Percentiles rank a stretch among this genome's conserved stretches.
phyloP scores from a whole-genome alignment of 2,113 vertebrate genomes.

The Leucoraja erinaceus region DNA sequence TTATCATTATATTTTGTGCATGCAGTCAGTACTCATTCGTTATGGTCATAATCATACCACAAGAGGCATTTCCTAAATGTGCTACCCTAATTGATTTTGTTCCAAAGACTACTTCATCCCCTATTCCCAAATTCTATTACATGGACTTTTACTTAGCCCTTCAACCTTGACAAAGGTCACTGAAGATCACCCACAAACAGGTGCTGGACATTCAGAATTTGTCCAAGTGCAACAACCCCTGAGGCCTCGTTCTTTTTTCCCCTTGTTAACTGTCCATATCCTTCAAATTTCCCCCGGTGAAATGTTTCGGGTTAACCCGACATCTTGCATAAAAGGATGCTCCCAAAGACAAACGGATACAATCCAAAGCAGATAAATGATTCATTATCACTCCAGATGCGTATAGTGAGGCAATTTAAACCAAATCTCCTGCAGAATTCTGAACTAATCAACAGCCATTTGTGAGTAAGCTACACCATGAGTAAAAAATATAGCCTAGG shows the following conservation, averaged over 20 bases:
- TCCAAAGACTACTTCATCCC: too few species aligned
- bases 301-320: not conserved
- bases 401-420: not conserved
- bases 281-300: too few species aligned
- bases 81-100: too few species aligned
- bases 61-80: not conserved
- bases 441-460: not conserved
- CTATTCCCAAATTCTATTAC: too few species aligned
- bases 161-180: too few species aligned
- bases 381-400: not conserved
- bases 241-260: too few species aligned
- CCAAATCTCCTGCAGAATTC: not conserved
- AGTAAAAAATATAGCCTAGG: not conserved
- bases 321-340: not conserved
- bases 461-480: not conserved
- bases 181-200: too few species aligned
- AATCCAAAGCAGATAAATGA: not conserved
- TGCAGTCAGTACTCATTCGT: not conserved
- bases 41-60: not conserved
- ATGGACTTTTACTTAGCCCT: too few species aligned
- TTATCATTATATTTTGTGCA: not conserved
- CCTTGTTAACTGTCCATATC: too few species aligned
- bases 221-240: too few species aligned
- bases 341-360: not conserved
- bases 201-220: too few species aligned